A percentile compares a stretch with the other conserved stretches of the same genome.
phyloP scores from a whole-genome alignment of 2,113 vertebrate genomes.

The Chlorocebus sabaeus region DNA sequence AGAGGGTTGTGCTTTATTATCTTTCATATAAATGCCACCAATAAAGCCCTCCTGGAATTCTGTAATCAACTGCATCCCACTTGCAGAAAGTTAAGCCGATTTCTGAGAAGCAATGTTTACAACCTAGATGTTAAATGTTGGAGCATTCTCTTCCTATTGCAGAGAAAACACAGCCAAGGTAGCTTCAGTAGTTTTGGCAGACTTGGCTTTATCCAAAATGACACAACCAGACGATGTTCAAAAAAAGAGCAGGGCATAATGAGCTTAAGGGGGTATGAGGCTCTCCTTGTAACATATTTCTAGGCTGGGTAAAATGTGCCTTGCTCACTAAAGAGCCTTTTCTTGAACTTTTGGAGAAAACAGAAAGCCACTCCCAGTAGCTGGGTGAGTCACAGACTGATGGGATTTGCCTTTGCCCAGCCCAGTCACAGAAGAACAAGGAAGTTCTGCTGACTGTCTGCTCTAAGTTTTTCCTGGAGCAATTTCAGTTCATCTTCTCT shows the following conservation, averaged over 20 bases:
- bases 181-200: neutral
- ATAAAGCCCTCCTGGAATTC: neutral
- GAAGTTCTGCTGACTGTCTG: constrained; percentile 7
- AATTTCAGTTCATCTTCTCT: neutral
- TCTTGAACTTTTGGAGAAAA: neutral
- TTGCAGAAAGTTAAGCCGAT: neutral
- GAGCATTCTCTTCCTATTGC: neutral
- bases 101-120: neutral
- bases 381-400: neutral
- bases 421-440: neutral
- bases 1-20: neutral
- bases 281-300: neutral
- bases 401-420: neutral
- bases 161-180: constrained; percentile 5
- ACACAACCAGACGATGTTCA: neutral
- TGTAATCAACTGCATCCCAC: neutral
- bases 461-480: neutral
- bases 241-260: neutral
- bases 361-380: neutral
- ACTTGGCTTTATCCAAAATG: neutral
- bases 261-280: neutral
- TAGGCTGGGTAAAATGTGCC: neutral
- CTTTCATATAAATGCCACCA: neutral
- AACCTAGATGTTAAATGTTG: neutral
- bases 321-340: neutral